Percentiles rank a stretch among this genome's conserved stretches.
Conservation (phyloP, 2,797 vertebrate genomes). For the Halcyon badia region DNA sequence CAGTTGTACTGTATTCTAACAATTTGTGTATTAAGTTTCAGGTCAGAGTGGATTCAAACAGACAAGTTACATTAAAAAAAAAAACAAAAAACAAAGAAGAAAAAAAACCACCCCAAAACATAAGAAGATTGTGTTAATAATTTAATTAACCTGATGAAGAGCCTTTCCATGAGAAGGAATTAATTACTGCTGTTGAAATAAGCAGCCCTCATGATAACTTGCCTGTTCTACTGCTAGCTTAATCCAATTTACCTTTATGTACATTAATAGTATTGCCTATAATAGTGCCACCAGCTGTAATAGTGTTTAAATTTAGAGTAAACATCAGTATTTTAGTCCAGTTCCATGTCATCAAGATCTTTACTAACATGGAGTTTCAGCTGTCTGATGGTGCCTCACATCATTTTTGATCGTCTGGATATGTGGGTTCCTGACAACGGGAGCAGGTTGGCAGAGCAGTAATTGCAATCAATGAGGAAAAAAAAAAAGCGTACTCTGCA, state of each 20-base stretch:
- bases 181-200: conserved; percentile 28
- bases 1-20: background rate
- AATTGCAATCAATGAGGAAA: background rate
- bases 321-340: background rate
- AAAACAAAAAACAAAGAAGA: background rate
- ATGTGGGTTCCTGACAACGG: background rate
- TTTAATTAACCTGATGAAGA: conserved; percentile 22
- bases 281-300: background rate
- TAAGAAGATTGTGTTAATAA: background rate
- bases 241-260: background rate
- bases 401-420: background rate
- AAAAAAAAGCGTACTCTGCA: background rate
- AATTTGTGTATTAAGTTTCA: background rate
- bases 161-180: background rate
- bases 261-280: background rate
- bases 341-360: background rate
- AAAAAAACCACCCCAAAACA: background rate
- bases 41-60: background rate
- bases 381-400: background rate
- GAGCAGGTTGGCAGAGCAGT: background rate
- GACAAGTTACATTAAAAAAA: background rate
- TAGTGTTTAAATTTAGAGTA: background rate
- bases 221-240: background rate
- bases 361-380: background rate
- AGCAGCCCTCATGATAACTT: background rate